Base-by-base conservation (phyloP, 2,888 invertebrate species). In the Amaurobius ferox region DNA sequence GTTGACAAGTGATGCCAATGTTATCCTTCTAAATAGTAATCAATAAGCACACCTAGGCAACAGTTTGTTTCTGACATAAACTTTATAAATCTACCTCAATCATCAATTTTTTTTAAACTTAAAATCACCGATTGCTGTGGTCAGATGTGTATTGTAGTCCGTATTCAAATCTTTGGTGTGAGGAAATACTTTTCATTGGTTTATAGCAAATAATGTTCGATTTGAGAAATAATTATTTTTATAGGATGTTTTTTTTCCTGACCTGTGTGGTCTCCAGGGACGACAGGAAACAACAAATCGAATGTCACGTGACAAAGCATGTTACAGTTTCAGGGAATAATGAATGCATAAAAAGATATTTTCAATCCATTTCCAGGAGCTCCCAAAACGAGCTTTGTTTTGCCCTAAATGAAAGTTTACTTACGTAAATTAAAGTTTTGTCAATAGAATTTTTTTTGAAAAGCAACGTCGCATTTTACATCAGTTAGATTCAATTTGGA, bases 191-290 rank as follows among this genome's bases (percentile, higher is more conserved):
- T 55, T 55, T 5, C 55, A 55, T 55, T 3, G 2, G 19, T n/a
- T 55, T 55, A 55, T 55, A 55, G 23, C 7, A 81, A 74, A 74
- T 73, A 40, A 71, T n/a, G 62, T 81, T 81, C 81, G 81, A 81
- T 81, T 74, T 40, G n/a, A 32, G 13, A 28, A 32, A 80, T 35
- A 73, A 74, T 64, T 81, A 74, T 81, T 80, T 73, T 67, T 55
- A 74, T 80, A 29, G 61, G 16, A 40, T 81, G 23, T 67, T 71
- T 61, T 32, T 61, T 73, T 68, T 13, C 30, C 26, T 62, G 55
- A 19, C 55, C 5, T 55, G 55, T 11, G 55, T 55, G 55, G 55
- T 55, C 55, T 55, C 55, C 55, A 55, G 19, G 55, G 55, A 55
- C 55, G 23, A 55, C 55, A 55, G 55, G 55, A 55, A 55, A 55